Evolutionary conservation across 2,888 invertebrate genomes (phyloP), one percentile per base, ranked within the genome.

Genomic region (Celastrina argiolus): DNA sequence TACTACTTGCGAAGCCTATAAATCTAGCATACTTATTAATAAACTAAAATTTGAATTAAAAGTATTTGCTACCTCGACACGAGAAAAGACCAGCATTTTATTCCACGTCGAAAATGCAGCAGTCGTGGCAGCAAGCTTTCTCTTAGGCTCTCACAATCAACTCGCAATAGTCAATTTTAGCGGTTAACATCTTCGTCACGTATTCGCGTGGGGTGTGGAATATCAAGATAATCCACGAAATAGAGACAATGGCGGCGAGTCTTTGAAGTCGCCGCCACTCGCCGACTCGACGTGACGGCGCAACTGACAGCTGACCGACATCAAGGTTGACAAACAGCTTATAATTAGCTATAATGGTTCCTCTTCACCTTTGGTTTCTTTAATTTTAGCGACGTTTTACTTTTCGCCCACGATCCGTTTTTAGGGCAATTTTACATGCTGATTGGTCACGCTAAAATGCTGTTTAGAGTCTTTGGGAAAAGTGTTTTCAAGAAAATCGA

Each of bases 221-320:
- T 74, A 73, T 72, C 72, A 79, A 79, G 86, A 88, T 88, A 86
- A 78, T 78, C 84, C 88, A 88, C 87, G 88, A 74, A 56, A 66
- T 63, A 74, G 75, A 77, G 76, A 84, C 86, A 83, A 87, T 84
- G 76, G 78, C 68, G 63, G 68, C 64, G 28, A 39, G 59, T 42
- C 28, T 66, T 66, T 66, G 59, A 59, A 28, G 59, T 39, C 42
- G 68, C 51, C 26, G 51, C 10, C 58, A 18, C 65, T 28, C 58
- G 16, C 58, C 31, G 58, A 58, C 58, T 2, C n/a, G 58, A 10
- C 28, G 51, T 26, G 28, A 45, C 41, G 41, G n/a, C 41, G 41
- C 6, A 16, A 31, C 64, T 64, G 64, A 64, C 45, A 64, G 56
- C 56, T 64, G 64, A 64, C 51, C 16, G 65, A 39, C 65, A 65